Evolutionary conservation across 2,888 invertebrate genomes (phyloP).

Genomic region (Calephelis perditalis): DNA sequence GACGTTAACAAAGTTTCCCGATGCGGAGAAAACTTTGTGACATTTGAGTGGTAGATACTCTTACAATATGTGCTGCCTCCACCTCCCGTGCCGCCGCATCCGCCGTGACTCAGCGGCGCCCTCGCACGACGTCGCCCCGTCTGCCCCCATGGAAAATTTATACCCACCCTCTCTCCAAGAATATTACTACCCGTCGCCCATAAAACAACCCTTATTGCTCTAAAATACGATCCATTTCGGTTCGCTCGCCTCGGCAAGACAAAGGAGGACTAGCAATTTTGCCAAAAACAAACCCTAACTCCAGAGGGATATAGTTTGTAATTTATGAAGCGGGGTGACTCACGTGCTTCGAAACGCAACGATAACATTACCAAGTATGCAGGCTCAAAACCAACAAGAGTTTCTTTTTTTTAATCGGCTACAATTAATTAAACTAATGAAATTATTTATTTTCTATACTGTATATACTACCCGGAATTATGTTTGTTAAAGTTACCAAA

Average conservation of each 20-base stretch:
- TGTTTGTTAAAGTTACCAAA: no score
- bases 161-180: conserved; percentile 73
- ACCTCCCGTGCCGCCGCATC: conserved; percentile 31
- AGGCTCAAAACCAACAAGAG: conserved; percentile 31
- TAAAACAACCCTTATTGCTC: conserved; percentile 47
- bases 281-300: conserved; percentile 74
- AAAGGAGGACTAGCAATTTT: conserved; percentile 69
- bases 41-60: conserved; percentile 74
- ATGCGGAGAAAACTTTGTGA: conserved; percentile 77
- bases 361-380: conserved; percentile 57
- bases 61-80: conserved; percentile 65
- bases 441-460: no score
- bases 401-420: background rate
- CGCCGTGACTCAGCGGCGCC: conserved; percentile 74
- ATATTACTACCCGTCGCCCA: conserved; percentile 48
- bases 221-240: conserved; percentile 47
- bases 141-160: conserved; percentile 77
- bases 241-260: conserved; percentile 46
- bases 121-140: conserved; percentile 76
- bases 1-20: conserved; percentile 77
- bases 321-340: conserved; percentile 65
- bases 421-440: background rate
- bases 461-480: no score
- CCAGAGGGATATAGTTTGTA: conserved; percentile 71
- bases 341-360: conserved; percentile 66